Base-by-base conservation (phyloP, 2,888 invertebrate genomes). In the Drosophila merina region DNA sequence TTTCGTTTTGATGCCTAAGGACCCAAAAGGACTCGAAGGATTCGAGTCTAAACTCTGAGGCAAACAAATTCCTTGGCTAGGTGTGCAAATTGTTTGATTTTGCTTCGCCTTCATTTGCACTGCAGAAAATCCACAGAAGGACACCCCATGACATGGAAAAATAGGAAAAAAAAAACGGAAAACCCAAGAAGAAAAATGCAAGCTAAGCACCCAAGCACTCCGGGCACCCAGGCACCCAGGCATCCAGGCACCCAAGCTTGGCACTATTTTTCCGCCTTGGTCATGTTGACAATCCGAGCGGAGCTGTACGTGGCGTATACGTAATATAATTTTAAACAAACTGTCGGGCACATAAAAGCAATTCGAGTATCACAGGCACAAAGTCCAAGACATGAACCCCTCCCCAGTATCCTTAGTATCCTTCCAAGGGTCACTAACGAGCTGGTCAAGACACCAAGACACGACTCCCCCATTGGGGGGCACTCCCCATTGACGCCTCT, bases 311-410 rank as follows among this genome's bases (percentile, higher is more conserved):
- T 70, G 73, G 51, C 70, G 72, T 72, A 67, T 74, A 76, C 59
- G 69, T 75, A 76, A 76, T 79, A 71, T 86, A 68, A 77, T 84
- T 68, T 69, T 55, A 55, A 72, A 52, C 76, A 72, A 76, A 80
- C 75, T 79, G 79, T 77, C 82, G 70, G 38, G 50, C 58, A 58
- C 60, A 74, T 68, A 49, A 71, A 74, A 72, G 73, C 76, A 71
- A 80, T 74, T 71, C 59, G 74, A 72, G 67, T 66, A 64, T 58
- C 76, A 70, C 36, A 36, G 73, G 70, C 67, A 38, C 64, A 48
- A 75, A 71, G 67, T 55, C 55, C 66, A 62, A 66, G 69, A 74
- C 74, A 82, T 82, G 73, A 69, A 57, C 30, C 40, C 0, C n/a
- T n/a, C 9, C 8, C 4, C 8, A 20, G 20, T 20, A 20, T 20